phyloP scores from a whole-genome alignment of 2,797 vertebrate genomes.

The Melanotaenia pygmaea region DNA sequence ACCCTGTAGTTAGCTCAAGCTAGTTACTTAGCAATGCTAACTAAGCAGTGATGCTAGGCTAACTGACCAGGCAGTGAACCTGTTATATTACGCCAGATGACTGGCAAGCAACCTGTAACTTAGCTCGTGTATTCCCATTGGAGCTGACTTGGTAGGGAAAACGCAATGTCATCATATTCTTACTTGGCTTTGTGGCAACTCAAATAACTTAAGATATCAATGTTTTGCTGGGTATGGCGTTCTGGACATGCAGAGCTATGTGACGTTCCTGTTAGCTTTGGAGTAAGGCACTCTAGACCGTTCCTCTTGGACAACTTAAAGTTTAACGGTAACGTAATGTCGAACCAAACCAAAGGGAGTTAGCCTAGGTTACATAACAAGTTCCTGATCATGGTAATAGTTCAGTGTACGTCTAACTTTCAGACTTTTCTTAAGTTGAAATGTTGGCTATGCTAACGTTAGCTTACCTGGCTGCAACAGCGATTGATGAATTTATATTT shows the following conservation, averaged over 20 bases:
- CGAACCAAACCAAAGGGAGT: background rate
- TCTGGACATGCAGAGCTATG: slow-evolving; percentile 33
- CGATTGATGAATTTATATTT: slow-evolving; percentile 25
- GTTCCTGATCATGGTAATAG: background rate
- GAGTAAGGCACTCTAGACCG: slow-evolving; percentile 41
- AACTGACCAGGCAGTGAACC: slow-evolving; percentile 64
- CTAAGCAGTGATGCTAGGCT: slow-evolving; percentile 65
- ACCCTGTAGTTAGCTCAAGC: slow-evolving; percentile 54
- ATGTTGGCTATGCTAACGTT: slow-evolving; percentile 29
- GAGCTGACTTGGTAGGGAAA: background rate
- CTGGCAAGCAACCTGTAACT: slow-evolving; percentile 25
- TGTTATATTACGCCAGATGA: slow-evolving; percentile 53
- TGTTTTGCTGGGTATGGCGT: slow-evolving; percentile 51
- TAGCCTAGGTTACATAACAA: background rate
- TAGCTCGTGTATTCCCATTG: background rate
- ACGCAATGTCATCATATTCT: background rate
- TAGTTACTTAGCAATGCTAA: slow-evolving; percentile 67
- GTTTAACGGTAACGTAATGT: slow-evolving; percentile 28
- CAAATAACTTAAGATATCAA: slow-evolving; percentile 17
- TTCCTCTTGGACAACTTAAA: slow-evolving; percentile 26
- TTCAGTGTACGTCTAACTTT: slow-evolving; percentile 10
- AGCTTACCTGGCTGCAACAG: slow-evolving; percentile 19
- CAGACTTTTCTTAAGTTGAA: slow-evolving; percentile 22
- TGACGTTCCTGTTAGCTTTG: slow-evolving; percentile 60
- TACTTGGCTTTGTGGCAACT: background rate